phyloP scores from a whole-genome alignment of 2,888 invertebrate genomes.

The Galerucella nymphaeae region DNA sequence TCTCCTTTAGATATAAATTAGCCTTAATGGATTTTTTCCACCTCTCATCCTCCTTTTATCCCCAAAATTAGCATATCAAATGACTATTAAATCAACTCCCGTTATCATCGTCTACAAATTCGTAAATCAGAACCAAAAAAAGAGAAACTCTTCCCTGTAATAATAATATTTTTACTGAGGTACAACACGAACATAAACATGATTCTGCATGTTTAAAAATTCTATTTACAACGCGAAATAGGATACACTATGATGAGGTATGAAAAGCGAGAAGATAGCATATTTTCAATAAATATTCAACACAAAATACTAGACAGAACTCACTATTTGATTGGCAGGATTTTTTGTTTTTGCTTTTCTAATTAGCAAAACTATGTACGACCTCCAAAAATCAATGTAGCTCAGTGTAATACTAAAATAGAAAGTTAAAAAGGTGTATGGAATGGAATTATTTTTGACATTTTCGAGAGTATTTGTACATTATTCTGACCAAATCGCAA shows the following conservation, averaged over 20 bases:
- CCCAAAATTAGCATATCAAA: neutral
- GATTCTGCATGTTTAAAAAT: neutral
- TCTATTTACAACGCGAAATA: neutral
- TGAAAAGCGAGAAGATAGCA: neutral
- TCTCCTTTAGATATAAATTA: neutral
- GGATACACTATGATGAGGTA: neutral
- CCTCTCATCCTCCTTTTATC: neutral
- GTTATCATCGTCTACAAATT: neutral
- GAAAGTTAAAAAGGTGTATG: no score
- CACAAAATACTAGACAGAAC: neutral
- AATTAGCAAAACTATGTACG: no score
- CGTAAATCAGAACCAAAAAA: neutral
- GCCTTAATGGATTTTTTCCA: constrained; percentile 3
- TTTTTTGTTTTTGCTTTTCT: neutral
- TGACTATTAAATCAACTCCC: neutral
- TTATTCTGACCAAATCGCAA: no score
- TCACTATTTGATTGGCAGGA: neutral
- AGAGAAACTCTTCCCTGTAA: no score
- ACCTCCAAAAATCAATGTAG: no score
- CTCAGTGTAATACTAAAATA: no score
- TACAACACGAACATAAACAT: neutral
- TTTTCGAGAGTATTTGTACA: no score
- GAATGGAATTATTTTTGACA: no score
- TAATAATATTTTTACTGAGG: neutral
- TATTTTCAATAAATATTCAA: constrained; percentile 13